Evolutionary conservation across 2,113 vertebrate species (phyloP).

Genomic region (Patagioenas fasciata): DNA sequence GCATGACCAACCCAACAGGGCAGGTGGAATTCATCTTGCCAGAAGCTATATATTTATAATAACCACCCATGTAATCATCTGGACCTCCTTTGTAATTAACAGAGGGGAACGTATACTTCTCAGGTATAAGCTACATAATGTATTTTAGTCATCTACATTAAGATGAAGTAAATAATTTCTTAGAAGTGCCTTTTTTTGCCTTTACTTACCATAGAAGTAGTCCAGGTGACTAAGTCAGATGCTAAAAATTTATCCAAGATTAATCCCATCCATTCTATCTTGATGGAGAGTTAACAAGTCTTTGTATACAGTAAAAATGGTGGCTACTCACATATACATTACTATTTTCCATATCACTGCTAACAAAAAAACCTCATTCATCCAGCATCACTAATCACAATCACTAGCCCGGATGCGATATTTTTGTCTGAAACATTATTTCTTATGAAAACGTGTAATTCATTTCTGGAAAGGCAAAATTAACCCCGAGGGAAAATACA

Average conservation of each 20-base stretch:
- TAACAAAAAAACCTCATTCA: neutral
- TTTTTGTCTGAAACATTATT: neutral
- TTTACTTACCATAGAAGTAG: neutral
- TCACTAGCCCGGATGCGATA: neutral
- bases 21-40: neutral
- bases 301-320: neutral
- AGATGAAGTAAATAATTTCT: neutral
- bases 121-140: neutral
- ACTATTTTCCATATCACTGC: neutral
- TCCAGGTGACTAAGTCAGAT: neutral
- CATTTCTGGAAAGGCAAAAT: neutral
- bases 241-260: neutral
- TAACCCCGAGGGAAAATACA: neutral
- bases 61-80: neutral
- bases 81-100: neutral
- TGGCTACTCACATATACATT: neutral
- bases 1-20: fast-evolving
- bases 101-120: neutral
- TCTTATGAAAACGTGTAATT: neutral
- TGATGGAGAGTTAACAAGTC: neutral
- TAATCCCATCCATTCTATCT: neutral
- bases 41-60: neutral
- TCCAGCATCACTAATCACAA: neutral
- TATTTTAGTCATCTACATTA: neutral
- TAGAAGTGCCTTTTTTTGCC: neutral